A percentile compares a stretch with the other conserved stretches of the same genome.
These are phyloP conservation scores for Zaprionus kolodkinae DNA, from an alignment of 1,140 invertebrate genomes.

Conservation along the genomic window DNA sequence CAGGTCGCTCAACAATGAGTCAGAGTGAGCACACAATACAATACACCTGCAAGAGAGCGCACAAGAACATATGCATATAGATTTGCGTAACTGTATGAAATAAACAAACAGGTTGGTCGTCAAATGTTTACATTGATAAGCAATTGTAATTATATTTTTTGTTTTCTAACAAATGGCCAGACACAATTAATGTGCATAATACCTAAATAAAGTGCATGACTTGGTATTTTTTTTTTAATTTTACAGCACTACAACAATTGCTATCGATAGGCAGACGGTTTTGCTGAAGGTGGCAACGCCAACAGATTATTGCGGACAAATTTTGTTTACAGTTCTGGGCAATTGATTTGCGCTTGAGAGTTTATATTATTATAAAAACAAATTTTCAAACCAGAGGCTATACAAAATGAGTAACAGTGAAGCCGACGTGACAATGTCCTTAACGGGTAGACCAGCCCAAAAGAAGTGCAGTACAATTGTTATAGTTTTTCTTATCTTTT, in stretches of 20 bases:
- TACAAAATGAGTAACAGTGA: constrained; percentile 10
- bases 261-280: constrained; percentile 21
- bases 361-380: background rate
- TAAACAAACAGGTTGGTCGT: constrained; percentile 1
- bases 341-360: constrained; percentile 19
- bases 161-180: background rate
- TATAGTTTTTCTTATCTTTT: background rate
- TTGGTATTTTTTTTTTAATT: constrained; percentile 3
- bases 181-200: background rate
- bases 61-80: constrained; percentile 17
- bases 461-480: background rate
- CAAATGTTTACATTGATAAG: constrained; percentile 5
- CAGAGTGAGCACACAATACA: constrained; percentile 47
- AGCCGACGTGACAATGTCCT: background rate
- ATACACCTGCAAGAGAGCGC: constrained; percentile 23
- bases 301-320: constrained; percentile 14
- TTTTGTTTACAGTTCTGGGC: constrained; percentile 36
- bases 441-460: background rate
- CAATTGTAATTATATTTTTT: background rate
- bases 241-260: constrained; percentile 3
- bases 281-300: constrained; percentile 17
- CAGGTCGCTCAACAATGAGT: constrained; percentile 27
- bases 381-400: background rate
- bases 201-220: background rate
- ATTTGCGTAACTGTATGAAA: constrained; percentile 21